These are phyloP conservation scores for Plecturocebus donacophilus DNA, from an alignment of 2,113 vertebrate genomes.

Conservation along the genomic window DNA sequence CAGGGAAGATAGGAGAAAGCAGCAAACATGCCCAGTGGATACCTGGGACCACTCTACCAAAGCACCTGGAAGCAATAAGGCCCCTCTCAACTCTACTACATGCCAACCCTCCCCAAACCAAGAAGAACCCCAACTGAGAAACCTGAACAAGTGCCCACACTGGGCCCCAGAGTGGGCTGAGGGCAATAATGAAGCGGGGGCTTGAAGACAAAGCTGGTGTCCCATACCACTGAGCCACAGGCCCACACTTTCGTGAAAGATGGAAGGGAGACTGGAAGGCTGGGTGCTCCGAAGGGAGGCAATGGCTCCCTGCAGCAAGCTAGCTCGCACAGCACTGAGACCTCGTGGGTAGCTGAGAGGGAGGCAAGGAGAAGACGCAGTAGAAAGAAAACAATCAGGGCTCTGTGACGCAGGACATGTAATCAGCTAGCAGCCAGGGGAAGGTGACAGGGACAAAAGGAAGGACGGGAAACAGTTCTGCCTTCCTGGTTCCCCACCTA, in stretches of 20 bases:
- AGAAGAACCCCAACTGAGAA: background rate
- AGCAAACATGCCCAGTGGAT: background rate
- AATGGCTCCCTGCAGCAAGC: background rate
- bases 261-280: background rate
- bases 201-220: background rate
- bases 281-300: background rate
- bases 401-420: background rate
- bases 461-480: background rate
- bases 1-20: background rate
- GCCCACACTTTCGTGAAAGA: background rate
- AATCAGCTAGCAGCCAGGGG: background rate
- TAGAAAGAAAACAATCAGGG: background rate
- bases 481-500: background rate
- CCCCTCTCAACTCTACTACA: background rate
- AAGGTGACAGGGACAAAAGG: background rate
- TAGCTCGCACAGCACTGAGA: accelerated
- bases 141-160: background rate
- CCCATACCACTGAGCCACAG: no score
- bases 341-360: background rate
- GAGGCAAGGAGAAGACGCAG: background rate
- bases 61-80: background rate
- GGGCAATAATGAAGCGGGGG: background rate
- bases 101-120: background rate
- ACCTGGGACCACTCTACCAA: background rate
- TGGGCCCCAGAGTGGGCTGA: background rate